phyloP scores from a whole-genome alignment of 2,888 invertebrate genomes.

The Nymphalis c-album region DNA sequence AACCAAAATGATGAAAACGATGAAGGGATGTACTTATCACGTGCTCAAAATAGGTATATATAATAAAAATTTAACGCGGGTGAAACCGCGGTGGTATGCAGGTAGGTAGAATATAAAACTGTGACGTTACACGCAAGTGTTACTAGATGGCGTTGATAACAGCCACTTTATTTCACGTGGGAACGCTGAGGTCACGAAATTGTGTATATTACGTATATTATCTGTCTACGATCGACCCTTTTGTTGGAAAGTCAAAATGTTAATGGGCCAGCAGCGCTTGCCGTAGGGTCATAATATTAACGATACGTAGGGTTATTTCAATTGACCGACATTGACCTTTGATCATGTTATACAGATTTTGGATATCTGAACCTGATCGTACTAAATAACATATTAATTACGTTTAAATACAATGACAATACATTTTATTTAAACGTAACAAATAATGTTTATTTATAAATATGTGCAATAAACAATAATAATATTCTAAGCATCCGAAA shows the following conservation, averaged over 20 bases:
- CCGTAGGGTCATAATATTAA: slow-evolving; percentile 49
- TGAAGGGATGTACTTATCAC: too few species aligned
- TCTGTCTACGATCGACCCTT: slow-evolving; percentile 58
- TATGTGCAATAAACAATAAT: not conserved
- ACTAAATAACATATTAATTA: too few species aligned
- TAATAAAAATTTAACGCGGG: too few species aligned
- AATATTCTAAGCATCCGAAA: too few species aligned
- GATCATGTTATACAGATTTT: slow-evolving; percentile 1
- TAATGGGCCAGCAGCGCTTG: slow-evolving; percentile 51
- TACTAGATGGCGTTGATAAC: slow-evolving; percentile 49
- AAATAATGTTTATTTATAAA: not conserved
- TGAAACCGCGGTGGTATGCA: too few species aligned
- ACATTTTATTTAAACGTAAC: too few species aligned
- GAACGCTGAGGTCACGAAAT: slow-evolving; percentile 49
- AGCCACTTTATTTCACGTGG: slow-evolving; percentile 50
- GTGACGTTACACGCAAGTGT: slow-evolving; percentile 46
- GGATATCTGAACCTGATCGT: too few species aligned
- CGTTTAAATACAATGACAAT: too few species aligned
- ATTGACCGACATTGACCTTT: slow-evolving; percentile 24
- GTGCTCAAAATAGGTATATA: too few species aligned
- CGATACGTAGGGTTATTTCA: slow-evolving; percentile 42
- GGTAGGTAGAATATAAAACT: slow-evolving; percentile 37
- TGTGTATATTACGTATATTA: slow-evolving; percentile 48
- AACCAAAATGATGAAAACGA: too few species aligned
- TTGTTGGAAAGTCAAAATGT: slow-evolving; percentile 55